Base-by-base conservation (phyloP, 2,113 vertebrate species). In the Limnothrissa miodon region DNA sequence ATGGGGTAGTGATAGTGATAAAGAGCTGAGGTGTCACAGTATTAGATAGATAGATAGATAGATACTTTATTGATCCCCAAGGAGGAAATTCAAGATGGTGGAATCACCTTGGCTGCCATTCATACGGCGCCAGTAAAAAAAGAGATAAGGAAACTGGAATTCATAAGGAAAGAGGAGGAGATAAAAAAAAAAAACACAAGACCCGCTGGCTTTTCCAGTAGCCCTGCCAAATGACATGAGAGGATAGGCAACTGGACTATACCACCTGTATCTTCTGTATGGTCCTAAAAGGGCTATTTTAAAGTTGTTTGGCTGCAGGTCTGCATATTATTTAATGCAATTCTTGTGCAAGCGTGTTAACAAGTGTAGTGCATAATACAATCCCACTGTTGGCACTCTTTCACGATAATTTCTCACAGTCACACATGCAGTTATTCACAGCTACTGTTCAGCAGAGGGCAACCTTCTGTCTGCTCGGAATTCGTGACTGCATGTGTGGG, bases 371-470 rank as follows among this genome's bases (percentile, higher is more conserved):
- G 53, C 0, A 25, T 59, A 25, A 59, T 59, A 59, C 23, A 8
- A 59, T 59, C 23, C 23, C 9, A 25, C n/a, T 10, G 9, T 59
- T 59, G n/a, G 8, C 56, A 59, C 56, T n/a, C 23, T 7, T 59
- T 70, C 29, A 33, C 25, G n/a, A n/a, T 70, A 3, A 36, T 33
- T 70, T 10, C 25, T 13, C 29, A 4, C 0, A 70, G n/a, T 13
- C 62, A 70, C 62, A 11, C 62, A 29, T 29, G 29, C 25, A 29
- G 25, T 70, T 70, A 70, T 70, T 70, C 62, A 70, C 62, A 70
- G 62, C 62, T 70, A 2, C 62, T 70, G 62, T 70, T 70, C 62
- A 70, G 29, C 62, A 70, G 62, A 70, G 62, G 62, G 62, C 25
- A 70, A 70, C 62, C 62, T 15, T 70, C 62, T 70, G 62, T 70